Evolutionary conservation across 23 tunicate species (phyloP).

Genomic region (Trididemnum nubilum): DNA sequence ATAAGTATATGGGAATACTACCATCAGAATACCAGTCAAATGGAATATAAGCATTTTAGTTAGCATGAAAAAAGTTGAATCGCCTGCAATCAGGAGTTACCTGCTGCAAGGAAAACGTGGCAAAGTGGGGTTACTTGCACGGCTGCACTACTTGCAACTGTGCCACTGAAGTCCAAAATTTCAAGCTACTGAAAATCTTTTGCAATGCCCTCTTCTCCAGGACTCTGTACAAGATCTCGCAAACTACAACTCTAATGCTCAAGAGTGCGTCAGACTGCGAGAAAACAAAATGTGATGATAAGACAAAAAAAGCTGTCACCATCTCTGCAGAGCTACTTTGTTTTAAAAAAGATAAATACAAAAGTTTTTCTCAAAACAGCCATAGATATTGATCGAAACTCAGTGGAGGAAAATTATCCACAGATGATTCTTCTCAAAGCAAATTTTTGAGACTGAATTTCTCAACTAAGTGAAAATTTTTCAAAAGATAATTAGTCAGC

Average conservation of each 20-base stretch:
- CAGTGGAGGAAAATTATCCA: no score
- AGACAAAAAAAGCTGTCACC: background rate
- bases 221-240: background rate
- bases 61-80: background rate
- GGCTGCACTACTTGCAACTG: background rate
- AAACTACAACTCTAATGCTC: background rate
- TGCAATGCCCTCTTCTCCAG: no score
- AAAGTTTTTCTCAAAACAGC: no score
- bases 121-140: background rate
- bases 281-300: background rate
- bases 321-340: no score
- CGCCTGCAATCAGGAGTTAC: background rate
- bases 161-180: background rate
- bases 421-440: no score
- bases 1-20: background rate
- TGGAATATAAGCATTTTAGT: background rate
- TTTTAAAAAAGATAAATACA: no score
- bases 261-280: background rate
- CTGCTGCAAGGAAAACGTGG: background rate
- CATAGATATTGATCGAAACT: no score
- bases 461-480: no score
- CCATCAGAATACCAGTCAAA: background rate
- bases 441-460: no score
- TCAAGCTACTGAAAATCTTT: background rate
- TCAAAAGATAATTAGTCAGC: no score